Conservation (phyloP, 2,113 vertebrate genomes). For the Zingel zingel region DNA sequence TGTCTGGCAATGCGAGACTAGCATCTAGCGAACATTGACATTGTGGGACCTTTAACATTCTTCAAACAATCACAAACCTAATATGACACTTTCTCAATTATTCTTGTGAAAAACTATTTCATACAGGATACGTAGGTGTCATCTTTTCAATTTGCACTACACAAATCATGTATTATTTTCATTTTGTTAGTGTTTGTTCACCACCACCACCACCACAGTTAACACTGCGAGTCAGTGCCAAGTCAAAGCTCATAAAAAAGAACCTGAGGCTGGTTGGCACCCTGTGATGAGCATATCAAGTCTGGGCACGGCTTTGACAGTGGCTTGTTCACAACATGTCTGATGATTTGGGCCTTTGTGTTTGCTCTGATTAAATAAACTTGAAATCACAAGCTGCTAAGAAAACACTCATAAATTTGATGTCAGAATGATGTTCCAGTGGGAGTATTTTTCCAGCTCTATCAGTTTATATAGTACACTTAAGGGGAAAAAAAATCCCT, state of each 20-base stretch:
- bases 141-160: neutral
- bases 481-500: constrained; percentile 25
- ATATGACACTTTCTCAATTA: neutral
- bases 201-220: neutral
- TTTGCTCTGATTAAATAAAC: constrained; percentile 72
- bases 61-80: neutral
- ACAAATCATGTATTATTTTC: constrained; percentile 20
- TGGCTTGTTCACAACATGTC: constrained; percentile 63
- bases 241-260: constrained; percentile 57
- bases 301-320: constrained; percentile 50
- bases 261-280: constrained; percentile 46
- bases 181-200: constrained; percentile 32
- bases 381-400: constrained; percentile 65
- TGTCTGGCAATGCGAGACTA: too few relatives aligned
- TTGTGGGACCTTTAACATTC: neutral
- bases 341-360: constrained; percentile 57
- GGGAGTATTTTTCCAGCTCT: constrained; percentile 67
- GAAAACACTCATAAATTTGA: constrained; percentile 63
- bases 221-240: constrained; percentile 27
- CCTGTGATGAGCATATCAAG: constrained; percentile 60
- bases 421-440: constrained; percentile 55
- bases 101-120: constrained; percentile 16
- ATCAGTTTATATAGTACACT: constrained; percentile 70
- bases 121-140: neutral
- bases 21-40: too few relatives aligned